These are phyloP conservation scores for Trachemys scripta DNA, from an alignment of 2,113 vertebrate species.

Conservation along the genomic window DNA sequence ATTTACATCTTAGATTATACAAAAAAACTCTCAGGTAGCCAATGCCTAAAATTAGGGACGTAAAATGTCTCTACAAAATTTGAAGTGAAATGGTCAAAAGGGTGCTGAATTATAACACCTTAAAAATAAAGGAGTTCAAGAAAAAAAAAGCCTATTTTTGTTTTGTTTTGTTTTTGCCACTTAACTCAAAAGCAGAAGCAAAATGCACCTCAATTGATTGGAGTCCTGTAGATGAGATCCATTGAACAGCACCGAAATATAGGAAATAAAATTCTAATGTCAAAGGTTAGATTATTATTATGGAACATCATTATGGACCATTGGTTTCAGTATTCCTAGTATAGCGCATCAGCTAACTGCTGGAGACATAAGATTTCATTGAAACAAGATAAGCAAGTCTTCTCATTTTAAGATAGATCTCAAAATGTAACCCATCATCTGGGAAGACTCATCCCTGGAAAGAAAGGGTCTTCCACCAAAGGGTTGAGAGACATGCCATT, in stretches of 20 bases:
- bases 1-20: background rate
- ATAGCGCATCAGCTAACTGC: background rate
- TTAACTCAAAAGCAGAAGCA: background rate
- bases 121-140: background rate
- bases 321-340: background rate
- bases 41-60: background rate
- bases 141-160: background rate
- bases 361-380: background rate
- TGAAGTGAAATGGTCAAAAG: background rate
- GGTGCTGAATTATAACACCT: background rate
- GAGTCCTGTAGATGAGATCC: background rate
- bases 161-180: background rate
- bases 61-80: background rate
- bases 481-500: accelerated
- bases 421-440: background rate
- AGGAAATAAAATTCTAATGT: background rate
- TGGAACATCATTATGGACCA: background rate
- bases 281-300: background rate
- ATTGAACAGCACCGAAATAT: background rate
- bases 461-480: background rate
- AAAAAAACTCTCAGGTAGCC: background rate
- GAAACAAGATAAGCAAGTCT: background rate
- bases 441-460: background rate
- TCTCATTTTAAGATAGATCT: background rate
- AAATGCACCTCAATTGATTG: accelerated